Conservation (phyloP, 2,797 vertebrate genomes). For the Myotis daubentonii region DNA sequence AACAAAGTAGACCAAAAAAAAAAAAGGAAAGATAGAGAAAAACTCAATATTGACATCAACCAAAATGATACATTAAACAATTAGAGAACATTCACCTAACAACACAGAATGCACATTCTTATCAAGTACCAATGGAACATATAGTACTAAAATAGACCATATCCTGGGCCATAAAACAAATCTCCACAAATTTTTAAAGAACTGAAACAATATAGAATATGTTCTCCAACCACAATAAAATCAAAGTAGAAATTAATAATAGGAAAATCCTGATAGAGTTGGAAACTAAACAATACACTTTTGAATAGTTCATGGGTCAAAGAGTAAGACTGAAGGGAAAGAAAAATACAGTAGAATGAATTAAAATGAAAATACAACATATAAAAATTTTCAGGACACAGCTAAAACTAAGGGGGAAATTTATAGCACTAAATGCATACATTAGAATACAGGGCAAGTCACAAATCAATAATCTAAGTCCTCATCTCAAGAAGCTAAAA, state of each 20-base stretch:
- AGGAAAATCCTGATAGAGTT: neutral
- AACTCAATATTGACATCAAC: neutral
- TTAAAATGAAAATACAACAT: no score
- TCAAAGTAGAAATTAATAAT: neutral
- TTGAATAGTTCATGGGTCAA: no score
- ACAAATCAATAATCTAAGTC: no score
- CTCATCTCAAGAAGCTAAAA: no score
- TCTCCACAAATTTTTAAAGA: no score
- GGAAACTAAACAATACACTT: neutral
- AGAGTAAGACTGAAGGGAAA: no score
- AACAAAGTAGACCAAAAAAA: neutral
- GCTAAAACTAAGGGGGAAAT: no score
- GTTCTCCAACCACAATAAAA: neutral
- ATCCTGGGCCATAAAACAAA: no score
- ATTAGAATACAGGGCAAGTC: no score
- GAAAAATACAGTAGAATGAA: no score
- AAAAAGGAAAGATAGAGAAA: neutral
- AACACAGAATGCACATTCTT: neutral
- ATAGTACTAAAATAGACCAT: neutral
- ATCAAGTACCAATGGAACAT: neutral
- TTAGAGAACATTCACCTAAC: neutral
- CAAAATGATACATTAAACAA: neutral
- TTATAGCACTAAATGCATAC: no score
- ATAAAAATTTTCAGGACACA: no score
- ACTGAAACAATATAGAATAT: neutral